Base-by-base conservation (phyloP, 1,140 invertebrate species). In the Drosophila lini region DNA sequence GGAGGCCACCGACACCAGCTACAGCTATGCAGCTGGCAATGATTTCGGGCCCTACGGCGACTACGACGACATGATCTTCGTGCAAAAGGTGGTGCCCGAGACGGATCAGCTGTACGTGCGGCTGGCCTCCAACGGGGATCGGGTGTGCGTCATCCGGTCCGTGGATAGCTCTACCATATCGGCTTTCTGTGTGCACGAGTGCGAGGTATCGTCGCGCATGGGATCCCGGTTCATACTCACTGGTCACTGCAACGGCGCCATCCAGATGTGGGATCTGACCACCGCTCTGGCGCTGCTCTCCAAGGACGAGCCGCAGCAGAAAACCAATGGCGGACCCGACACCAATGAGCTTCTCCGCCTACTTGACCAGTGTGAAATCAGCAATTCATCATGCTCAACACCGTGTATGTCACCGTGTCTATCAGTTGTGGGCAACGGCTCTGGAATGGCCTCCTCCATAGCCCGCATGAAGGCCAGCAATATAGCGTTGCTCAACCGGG, bases 221-320 rank as follows among this genome's bases (percentile, higher is more conserved):
- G 97, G 97, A 3, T 97, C 98, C 13, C 92, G 98, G 65, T 98
- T 98, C 86, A 96, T 99, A 80, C 97, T 99, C 78, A 99, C 98
- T 16, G 98, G 98, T 6, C 98, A 99, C 92, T 95, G 96, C 16
- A 98, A 97, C 91, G 98, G 98, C 50, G 96, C 96, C 55, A 96
- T 99, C 80, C 98, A 99, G 94, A 98, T 99, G 97, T 99, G 98
- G 98, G 98, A 99, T 93, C 94, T 99, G 36, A 99, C 98, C 4
- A 99, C 98, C 10, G 98, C 98, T 48, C 93, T 99, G 19, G 97
- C 99, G 93, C 94, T 96, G 59, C 94, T 95, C 86, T 93, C 95
- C 82, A 95, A 96, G 94, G 93, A 94, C 82, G 93, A 94, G 92
- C 93, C 94, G 92, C 94, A 95, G 95, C 92, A 93, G 76, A 85